Percentiles rank a stretch among this genome's conserved stretches.
These are phyloP conservation scores for Rhabdornis inornatus DNA, from an alignment of 2,113 vertebrate species.

Conservation along the genomic window DNA sequence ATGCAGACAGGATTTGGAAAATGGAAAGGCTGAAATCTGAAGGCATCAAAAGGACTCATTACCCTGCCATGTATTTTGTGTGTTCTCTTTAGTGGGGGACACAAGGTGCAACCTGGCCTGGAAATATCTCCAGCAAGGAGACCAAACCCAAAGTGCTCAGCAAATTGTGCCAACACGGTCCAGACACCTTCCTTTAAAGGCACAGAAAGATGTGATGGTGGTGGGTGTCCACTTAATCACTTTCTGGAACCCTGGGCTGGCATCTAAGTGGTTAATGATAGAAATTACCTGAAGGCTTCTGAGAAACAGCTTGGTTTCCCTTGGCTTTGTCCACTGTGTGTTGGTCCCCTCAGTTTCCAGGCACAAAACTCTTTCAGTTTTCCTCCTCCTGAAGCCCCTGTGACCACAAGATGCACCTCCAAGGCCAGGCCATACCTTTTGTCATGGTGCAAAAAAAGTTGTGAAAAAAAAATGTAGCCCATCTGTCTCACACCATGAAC, in stretches of 20 bases:
- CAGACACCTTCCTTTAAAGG: not conserved
- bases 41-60: rapidly evolving
- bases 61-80: rapidly evolving
- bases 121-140: not conserved
- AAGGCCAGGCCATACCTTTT: not conserved
- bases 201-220: not conserved
- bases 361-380: not conserved
- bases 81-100: not conserved
- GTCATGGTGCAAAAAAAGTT: not conserved
- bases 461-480: not conserved
- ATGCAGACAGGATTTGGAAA: not conserved
- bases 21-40: not conserved
- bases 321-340: not conserved
- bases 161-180: not conserved
- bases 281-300: not conserved
- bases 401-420: rapidly evolving
- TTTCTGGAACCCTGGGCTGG: not conserved
- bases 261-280: not conserved
- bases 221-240: not conserved
- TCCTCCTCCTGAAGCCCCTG: not conserved
- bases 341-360: not conserved
- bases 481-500: not conserved
- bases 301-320: not conserved
- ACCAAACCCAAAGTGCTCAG: not conserved
- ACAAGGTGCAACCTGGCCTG: not conserved